Evolutionary conservation across 2,113 vertebrate genomes (phyloP).

Genomic region (Zonotrichia leucophrys): DNA sequence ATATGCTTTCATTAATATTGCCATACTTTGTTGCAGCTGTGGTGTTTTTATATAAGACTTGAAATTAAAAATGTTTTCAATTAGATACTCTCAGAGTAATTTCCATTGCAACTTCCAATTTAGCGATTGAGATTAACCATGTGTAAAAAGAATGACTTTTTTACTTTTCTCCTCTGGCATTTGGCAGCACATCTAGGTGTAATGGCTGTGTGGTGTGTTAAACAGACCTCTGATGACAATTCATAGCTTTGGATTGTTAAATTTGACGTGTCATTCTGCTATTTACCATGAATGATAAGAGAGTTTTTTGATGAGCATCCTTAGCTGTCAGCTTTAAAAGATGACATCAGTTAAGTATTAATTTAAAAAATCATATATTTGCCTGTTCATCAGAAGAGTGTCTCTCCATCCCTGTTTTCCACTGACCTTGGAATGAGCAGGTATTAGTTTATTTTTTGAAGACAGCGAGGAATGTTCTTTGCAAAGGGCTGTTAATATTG

Average conservation of each 20-base stretch:
- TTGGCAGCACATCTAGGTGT: neutral
- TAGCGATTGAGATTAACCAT: slow-evolving; percentile 19
- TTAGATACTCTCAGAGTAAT: slow-evolving; percentile 25
- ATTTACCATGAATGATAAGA: neutral
- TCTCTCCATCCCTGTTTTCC: neutral
- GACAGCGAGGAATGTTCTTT: neutral
- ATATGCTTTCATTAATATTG: slow-evolving; percentile 55
- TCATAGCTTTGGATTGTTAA: slow-evolving; percentile 7
- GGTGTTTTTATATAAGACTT: neutral
- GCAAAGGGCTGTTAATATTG: neutral
- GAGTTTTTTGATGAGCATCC: neutral
- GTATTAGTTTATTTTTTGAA: slow-evolving; percentile 13
- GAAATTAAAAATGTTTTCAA: slow-evolving; percentile 59
- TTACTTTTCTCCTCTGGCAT: neutral
- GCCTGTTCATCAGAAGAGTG: neutral
- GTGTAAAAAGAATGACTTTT: slow-evolving; percentile 32
- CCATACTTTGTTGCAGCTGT: slow-evolving; percentile 33
- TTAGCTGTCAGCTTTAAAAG: neutral
- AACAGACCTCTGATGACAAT: neutral
- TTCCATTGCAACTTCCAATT: slow-evolving; percentile 31
- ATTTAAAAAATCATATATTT: neutral
- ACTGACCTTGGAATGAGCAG: slow-evolving; percentile 8
- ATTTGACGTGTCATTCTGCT: neutral
- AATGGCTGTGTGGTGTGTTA: neutral
- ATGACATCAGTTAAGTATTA: neutral